Evolutionary conservation across 2,113 vertebrate genomes (phyloP), one percentile per base, ranked within the genome.

Genomic region (Callospermophilus lateralis): DNA sequence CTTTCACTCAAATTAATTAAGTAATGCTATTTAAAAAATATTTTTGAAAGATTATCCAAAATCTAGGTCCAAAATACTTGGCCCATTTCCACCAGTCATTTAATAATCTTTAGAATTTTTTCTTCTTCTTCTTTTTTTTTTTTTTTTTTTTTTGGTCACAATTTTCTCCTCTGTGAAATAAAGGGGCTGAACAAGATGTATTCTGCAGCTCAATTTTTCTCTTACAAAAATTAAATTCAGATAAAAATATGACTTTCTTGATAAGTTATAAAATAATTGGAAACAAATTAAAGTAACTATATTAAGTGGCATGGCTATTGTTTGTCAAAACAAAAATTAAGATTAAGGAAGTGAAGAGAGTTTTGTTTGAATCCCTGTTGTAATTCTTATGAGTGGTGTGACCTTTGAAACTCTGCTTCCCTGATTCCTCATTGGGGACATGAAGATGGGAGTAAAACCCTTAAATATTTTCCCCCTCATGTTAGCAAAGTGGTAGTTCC

Each of bases 111-210:
- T 48, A 80, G 45, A 11, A 78, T 42, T 34, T 32, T 2, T 76
- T 84, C 48, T 85, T n/a, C 87, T 68, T n/a, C n/a, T n/a, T n/a
- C n/a, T n/a, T n/a, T n/a, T 42, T 34, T 32, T 2, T 76, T 84
- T 45, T 85, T n/a, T 86, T 68, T 30, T 8, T 37, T 39, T 88
- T 96, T 89, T 72, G 15, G 9, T 93, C 10, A 85, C 22, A 70
- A 15, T 51, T 93, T 97, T 90, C 39, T 91, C 32, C 77, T 58
- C 10, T 94, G 8, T 84, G 48, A 94, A 58, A 81, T 90, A 74
- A 73, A 89, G 17, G 20, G 7, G 1, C 63, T 70, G 30, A 77
- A 72, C 19, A 34, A 92, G 17, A 77, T 72, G 2, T 53, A 76
- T 53, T 45, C 10, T 80, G 30, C 80, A 6, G 48, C 19, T 61